A percentile compares a stretch with the other conserved stretches of the same genome.
Evolutionary conservation across 2,888 invertebrate genomes (phyloP).

Genomic region (Cephonodes hylas): DNA sequence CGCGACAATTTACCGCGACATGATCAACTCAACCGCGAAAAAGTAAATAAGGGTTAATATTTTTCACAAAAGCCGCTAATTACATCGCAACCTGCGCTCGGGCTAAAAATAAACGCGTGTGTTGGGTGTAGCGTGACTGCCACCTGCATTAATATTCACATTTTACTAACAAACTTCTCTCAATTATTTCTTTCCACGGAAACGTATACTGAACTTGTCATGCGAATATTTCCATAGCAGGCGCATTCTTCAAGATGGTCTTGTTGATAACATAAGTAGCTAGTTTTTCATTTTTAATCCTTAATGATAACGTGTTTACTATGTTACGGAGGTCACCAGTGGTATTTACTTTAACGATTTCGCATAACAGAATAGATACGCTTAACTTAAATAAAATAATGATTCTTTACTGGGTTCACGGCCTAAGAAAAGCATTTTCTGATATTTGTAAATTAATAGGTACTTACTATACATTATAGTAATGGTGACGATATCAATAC

Average conservation of each 20-base stretch:
- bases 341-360: neutral
- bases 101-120: slow-evolving; percentile 12
- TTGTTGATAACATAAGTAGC: neutral
- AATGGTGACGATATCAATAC: too few relatives aligned
- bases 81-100: slow-evolving; percentile 2
- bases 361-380: neutral
- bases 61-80: slow-evolving; percentile 4
- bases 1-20: neutral
- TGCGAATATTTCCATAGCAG: neutral
- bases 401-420: neutral
- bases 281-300: neutral
- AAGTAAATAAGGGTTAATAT: neutral
- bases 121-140: slow-evolving; percentile 8
- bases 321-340: neutral
- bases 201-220: neutral
- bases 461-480: neutral
- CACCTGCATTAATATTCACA: slow-evolving; percentile 15
- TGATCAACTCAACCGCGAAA: neutral
- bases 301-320: neutral
- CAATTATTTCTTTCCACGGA: neutral
- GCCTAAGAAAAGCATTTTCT: neutral
- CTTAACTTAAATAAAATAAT: neutral
- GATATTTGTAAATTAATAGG: neutral
- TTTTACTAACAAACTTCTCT: slow-evolving; percentile 12
- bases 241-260: neutral